Conservation (phyloP, 2,797 vertebrate species). For the Acipenser oxyrinchus region DNA sequence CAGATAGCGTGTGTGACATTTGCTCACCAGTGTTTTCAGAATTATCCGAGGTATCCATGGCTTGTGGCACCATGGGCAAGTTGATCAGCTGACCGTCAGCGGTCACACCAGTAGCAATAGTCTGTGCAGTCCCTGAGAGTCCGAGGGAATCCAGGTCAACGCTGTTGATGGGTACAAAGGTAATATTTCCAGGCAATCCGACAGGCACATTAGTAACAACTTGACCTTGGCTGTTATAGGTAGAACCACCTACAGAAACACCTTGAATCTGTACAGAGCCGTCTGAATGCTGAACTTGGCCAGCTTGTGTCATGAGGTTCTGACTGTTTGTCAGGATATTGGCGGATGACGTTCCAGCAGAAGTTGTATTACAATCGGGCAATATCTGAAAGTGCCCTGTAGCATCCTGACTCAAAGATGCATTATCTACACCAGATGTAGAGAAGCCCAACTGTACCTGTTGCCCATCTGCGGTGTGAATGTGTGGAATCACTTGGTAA, state of each 20-base stretch:
- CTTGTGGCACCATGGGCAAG: constrained; percentile 64
- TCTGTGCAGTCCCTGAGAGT: constrained; percentile 87
- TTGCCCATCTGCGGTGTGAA: constrained; percentile 88
- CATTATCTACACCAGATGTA: constrained; percentile 75
- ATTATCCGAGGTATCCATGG: constrained; percentile 75
- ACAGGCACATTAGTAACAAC: constrained; percentile 94
- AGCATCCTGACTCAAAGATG: constrained; percentile 84
- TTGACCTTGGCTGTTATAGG: constrained; percentile 91
- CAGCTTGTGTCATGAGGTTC: constrained; percentile 92
- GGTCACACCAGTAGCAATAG: constrained; percentile 93
- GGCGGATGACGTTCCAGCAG: constrained; percentile 71
- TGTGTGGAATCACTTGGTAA: constrained; percentile 99
- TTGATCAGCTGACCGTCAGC: constrained; percentile 91
- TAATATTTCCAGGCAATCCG: constrained; percentile 95
- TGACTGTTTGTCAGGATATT: constrained; percentile 77
- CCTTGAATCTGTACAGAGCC: constrained; percentile 74
- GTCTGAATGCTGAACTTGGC: constrained; percentile 61
- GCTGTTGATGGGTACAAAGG: constrained; percentile 97
- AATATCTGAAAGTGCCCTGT: constrained; percentile 93
- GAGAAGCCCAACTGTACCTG: constrained; percentile 88
- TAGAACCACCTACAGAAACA: constrained; percentile 83
- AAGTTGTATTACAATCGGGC: constrained; percentile 81
- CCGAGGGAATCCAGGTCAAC: constrained; percentile 96
- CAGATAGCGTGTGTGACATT: constrained; percentile 73
- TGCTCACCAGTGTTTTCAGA: constrained; percentile 80